Conservation (phyloP, 92 coral and sea anemone genomes). For the Zoanthus gigantus region DNA sequence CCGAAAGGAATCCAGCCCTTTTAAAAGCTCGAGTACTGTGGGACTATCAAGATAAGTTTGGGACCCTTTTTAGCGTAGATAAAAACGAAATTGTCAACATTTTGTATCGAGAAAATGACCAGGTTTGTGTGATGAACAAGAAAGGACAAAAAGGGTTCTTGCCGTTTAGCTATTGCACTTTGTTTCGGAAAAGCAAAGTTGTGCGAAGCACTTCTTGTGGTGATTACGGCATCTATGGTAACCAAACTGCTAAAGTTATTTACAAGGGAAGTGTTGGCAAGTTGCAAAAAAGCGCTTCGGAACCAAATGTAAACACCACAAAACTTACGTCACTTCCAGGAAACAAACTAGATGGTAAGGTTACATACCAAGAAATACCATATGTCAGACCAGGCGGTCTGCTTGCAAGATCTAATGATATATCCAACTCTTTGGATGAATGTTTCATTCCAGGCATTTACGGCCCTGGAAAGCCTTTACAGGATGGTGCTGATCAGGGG, state of each 20-base stretch:
- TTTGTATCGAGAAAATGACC: conserved; percentile 68
- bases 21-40: conserved; percentile 74
- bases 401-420: conserved; percentile 44
- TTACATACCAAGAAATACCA: conserved; percentile 62
- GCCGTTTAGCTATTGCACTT: conserved; percentile 83
- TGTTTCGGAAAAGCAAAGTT: conserved; percentile 69
- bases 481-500: neutral
- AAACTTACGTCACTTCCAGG: conserved; percentile 49
- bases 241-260: neutral
- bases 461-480: too few species aligned
- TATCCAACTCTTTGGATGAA: conserved; percentile 57
- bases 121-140: conserved; percentile 65
- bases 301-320: conserved; percentile 28
- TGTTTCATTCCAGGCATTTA: conserved; percentile 44
- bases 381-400: neutral
- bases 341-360: conserved; percentile 12
- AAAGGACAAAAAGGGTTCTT: conserved; percentile 72
- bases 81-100: conserved; percentile 79
- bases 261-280: neutral
- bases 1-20: conserved; percentile 64
- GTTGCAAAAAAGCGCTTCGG: conserved; percentile 21
- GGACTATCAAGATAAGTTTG: conserved; percentile 59
- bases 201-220: neutral
- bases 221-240: neutral
- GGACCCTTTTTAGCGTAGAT: conserved; percentile 58